phyloP scores from a whole-genome alignment of 2,888 invertebrate genomes.

The Taenaris catops region DNA sequence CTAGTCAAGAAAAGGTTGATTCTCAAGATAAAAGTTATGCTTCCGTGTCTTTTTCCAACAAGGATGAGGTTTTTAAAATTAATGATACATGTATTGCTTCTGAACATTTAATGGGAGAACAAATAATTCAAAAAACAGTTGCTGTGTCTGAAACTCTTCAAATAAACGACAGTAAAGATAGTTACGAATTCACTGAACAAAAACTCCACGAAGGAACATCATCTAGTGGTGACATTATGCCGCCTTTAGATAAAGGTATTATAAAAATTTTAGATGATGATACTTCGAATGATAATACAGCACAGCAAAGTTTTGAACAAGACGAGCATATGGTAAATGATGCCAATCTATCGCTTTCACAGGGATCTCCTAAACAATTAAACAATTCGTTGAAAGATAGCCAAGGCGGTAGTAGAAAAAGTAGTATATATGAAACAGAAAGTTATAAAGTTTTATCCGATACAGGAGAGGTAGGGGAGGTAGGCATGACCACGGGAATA shows the following conservation, averaged over 20 bases:
- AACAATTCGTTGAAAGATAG: slow-evolving; percentile 57
- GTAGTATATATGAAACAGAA: slow-evolving; percentile 74
- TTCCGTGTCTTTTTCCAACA: slow-evolving; percentile 62
- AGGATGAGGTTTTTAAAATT: slow-evolving; percentile 58
- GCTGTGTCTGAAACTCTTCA: slow-evolving; percentile 36
- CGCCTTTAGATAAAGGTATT: slow-evolving; percentile 45
- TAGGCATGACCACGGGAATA: slow-evolving; percentile 52
- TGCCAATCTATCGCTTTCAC: slow-evolving; percentile 41
- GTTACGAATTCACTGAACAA: slow-evolving; percentile 45
- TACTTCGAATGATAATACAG: slow-evolving; percentile 43
- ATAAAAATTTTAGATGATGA: slow-evolving; percentile 45
- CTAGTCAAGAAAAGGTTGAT: slow-evolving; percentile 41
- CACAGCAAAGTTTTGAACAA: slow-evolving; percentile 54
- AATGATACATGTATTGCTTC: slow-evolving; percentile 44
- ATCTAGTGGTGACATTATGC: slow-evolving; percentile 45
- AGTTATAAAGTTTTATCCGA: slow-evolving; percentile 76
- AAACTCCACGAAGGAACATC: slow-evolving; percentile 43
- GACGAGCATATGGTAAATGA: slow-evolving; percentile 47
- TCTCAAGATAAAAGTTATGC: slow-evolving; percentile 51
- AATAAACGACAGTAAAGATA: slow-evolving; percentile 31
- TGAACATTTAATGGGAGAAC: slow-evolving; percentile 61
- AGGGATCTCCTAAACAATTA: slow-evolving; percentile 44
- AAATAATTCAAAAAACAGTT: slow-evolving; percentile 40
- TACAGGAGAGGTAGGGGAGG: slow-evolving; percentile 47
- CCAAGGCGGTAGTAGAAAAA: slow-evolving; percentile 56